phyloP scores from a whole-genome alignment of 2,113 vertebrate genomes.

The Nannospalax galili region DNA sequence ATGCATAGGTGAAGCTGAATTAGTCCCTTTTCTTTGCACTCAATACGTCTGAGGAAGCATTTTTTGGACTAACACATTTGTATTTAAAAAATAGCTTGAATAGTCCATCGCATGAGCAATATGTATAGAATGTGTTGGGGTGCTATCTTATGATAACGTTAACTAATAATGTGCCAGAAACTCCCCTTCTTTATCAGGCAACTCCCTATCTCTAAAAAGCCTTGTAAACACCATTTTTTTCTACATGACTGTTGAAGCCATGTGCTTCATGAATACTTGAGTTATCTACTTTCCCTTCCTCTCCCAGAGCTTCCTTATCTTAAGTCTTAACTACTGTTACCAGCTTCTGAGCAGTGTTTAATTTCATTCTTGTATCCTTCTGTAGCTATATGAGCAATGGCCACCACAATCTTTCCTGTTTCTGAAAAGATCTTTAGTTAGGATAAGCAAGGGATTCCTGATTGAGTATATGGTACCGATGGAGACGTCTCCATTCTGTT shows the following conservation, averaged over 20 bases:
- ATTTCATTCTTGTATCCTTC: neutral
- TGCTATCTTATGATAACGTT: neutral
- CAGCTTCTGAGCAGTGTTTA: neutral
- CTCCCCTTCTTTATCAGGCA: neutral
- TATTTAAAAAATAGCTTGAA: neutral
- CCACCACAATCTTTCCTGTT: neutral
- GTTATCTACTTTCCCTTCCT: neutral
- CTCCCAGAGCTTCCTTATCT: neutral
- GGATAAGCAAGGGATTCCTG: neutral
- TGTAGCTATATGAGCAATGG: neutral
- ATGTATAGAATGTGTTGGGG: neutral
- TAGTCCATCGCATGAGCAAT: neutral
- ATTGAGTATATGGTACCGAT: neutral
- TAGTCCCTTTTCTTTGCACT: neutral
- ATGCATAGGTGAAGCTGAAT: neutral
- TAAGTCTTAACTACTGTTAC: neutral
- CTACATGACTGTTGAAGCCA: neutral
- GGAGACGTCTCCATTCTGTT: neutral
- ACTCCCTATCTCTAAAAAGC: neutral
- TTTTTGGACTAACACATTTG: neutral
- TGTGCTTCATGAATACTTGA: neutral
- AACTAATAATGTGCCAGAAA: neutral
- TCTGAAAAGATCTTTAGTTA: neutral
- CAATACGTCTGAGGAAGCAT: neutral
- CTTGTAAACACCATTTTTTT: neutral